phyloP scores from a whole-genome alignment of 1,140 invertebrate genomes.

The Drosophila trapezifrons region DNA sequence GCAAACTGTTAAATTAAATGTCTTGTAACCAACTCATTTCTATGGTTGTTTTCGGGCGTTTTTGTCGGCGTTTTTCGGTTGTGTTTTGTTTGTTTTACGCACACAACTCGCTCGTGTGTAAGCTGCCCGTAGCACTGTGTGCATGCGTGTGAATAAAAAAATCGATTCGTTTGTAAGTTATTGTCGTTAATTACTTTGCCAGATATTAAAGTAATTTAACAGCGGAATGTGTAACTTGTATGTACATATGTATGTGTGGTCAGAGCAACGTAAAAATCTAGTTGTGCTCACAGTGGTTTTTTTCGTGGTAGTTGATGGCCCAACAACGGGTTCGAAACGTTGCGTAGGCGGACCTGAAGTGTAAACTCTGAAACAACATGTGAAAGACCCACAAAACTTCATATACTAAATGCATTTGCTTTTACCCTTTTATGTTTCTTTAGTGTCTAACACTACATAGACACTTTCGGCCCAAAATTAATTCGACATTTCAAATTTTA shows the following conservation, averaged over 20 bases:
- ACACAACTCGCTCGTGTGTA: constrained; percentile 35
- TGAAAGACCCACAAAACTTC: constrained; percentile 24
- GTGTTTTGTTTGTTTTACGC: constrained; percentile 66
- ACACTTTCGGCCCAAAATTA: too few species aligned
- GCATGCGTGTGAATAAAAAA: constrained; percentile 55
- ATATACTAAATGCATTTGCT: too few species aligned
- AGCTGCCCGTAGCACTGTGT: constrained; percentile 12
- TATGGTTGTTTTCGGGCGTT: constrained; percentile 6
- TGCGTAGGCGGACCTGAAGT: constrained; percentile 75
- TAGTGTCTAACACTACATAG: too few species aligned
- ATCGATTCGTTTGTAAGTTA: constrained; percentile 76
- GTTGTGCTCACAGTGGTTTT: constrained; percentile 25
- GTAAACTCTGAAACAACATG: constrained; percentile 39
- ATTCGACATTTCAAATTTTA: not conserved
- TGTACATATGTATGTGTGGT: constrained; percentile 53
- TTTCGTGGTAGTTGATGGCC: constrained; percentile 8
- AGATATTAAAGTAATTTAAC: constrained; percentile 55
- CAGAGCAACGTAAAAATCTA: constrained; percentile 19
- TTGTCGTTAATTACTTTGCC: constrained; percentile 52
- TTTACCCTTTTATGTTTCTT: too few species aligned
- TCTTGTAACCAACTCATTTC: constrained; percentile 1
- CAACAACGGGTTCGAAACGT: constrained; percentile 58
- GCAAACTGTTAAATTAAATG: not conserved
- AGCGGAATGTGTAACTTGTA: constrained; percentile 33
- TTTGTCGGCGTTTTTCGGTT: constrained; percentile 72